These are phyloP conservation scores for Cyanocitta stelleri DNA, from an alignment of 2,113 vertebrate species.

Conservation along the genomic window DNA sequence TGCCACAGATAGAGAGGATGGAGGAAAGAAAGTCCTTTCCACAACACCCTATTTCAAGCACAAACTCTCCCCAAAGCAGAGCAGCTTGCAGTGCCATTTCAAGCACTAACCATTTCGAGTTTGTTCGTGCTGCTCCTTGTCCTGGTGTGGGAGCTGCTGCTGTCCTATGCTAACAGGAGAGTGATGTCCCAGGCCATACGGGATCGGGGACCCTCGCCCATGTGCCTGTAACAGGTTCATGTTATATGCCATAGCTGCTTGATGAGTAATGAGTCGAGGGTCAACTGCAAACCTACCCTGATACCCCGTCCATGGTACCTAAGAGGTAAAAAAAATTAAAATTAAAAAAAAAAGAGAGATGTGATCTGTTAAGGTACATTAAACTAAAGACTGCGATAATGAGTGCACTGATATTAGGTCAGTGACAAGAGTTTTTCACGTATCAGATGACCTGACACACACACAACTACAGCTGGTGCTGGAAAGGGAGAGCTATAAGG, in stretches of 20 bases:
- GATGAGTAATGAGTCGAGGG: conserved; percentile 93
- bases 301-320: conserved; percentile 96
- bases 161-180: conserved; percentile 87
- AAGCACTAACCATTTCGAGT: conserved; percentile 81
- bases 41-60: neutral
- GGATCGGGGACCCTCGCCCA: conserved; percentile 89
- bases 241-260: conserved; percentile 97
- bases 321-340: neutral
- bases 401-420: neutral
- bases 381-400: neutral
- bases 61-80: neutral
- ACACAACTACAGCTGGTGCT: neutral
- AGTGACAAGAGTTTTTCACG: neutral
- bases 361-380: neutral
- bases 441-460: neutral
- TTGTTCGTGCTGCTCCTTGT: conserved; percentile 90
- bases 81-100: neutral
- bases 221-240: conserved; percentile 92
- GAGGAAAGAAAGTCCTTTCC: neutral
- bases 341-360: neutral
- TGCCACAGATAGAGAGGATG: fast-evolving
- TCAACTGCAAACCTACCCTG: conserved; percentile 97
- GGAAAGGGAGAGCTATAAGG: neutral
- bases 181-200: conserved; percentile 88
- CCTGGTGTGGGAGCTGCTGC: conserved; percentile 75